Evolutionary conservation across 1,140 invertebrate genomes (phyloP).

Genomic region (Drosophila albomicans): DNA sequence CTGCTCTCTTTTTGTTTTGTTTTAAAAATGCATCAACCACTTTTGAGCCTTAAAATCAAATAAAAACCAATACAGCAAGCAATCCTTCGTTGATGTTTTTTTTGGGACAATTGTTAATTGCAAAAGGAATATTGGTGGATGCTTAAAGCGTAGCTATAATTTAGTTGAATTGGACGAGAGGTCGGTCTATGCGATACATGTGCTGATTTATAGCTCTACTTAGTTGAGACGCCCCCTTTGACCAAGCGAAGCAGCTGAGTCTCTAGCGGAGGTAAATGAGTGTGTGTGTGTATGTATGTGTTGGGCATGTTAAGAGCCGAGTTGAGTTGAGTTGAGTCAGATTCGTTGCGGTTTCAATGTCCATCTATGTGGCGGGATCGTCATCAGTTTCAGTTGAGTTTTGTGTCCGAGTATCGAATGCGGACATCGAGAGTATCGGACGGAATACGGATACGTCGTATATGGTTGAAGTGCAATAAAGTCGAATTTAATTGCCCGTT

Average conservation of each 20-base stretch:
- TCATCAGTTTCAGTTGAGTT: constrained; percentile 9
- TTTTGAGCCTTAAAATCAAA: too few relatives aligned
- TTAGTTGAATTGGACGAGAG: constrained; percentile 19
- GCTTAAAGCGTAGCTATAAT: constrained; percentile 21
- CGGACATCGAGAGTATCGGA: constrained; percentile 4
- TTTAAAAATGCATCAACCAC: too few relatives aligned
- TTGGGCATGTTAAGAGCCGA: neutral
- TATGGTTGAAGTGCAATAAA: constrained; percentile 76
- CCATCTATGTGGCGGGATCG: constrained; percentile 26
- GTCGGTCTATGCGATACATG: constrained; percentile 13
- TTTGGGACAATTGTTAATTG: neutral
- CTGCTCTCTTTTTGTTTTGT: too few relatives aligned
- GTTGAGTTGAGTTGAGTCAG: neutral
- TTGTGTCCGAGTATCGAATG: constrained; percentile 17
- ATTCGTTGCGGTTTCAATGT: constrained; percentile 53
- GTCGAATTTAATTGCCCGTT: constrained; percentile 83
- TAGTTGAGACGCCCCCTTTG: constrained; percentile 29
- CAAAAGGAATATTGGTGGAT: neutral
- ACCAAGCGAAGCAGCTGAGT: neutral
- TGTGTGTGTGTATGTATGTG: neutral
- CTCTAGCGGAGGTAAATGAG: neutral
- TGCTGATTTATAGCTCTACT: constrained; percentile 52
- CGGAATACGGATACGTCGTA: too few relatives aligned
- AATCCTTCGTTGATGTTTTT: neutral
- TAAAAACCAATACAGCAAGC: too few relatives aligned